Percentiles rank a stretch among this genome's conserved stretches.
Evolutionary conservation across 1,140 invertebrate species (phyloP).

Genomic region (Aethina tumida): DNA sequence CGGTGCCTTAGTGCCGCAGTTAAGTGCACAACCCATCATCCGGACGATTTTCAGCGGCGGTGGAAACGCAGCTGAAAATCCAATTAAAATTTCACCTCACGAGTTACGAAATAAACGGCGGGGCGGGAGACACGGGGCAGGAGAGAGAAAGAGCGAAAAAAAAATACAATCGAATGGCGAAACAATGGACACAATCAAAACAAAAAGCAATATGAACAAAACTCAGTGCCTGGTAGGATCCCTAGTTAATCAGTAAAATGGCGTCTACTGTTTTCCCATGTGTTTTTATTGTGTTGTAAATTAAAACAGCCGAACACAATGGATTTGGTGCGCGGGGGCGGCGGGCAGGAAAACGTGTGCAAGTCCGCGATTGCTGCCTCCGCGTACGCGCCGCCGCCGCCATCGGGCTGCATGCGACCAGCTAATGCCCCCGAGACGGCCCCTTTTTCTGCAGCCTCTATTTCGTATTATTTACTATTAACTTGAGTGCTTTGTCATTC

Average conservation of each 20-base stretch:
- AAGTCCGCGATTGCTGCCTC: conserved; percentile 27
- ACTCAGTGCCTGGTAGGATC: conserved; percentile 32
- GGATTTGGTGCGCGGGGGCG: conserved; percentile 25
- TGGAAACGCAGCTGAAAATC: conserved; percentile 25
- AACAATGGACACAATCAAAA: conserved; percentile 36
- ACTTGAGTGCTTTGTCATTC: too few relatives aligned
- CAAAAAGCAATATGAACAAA: conserved; percentile 35
- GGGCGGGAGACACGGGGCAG: too few relatives aligned
- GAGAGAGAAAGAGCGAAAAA: too few relatives aligned
- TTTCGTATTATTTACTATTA: too few relatives aligned
- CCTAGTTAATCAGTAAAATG: conserved; percentile 39
- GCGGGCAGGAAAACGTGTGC: conserved; percentile 21
- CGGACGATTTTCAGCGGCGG: background rate
- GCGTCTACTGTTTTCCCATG: conserved; percentile 40
- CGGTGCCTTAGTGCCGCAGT: background rate
- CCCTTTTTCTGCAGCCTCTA: too few relatives aligned
- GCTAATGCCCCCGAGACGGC: too few relatives aligned
- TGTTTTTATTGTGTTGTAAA: conserved; percentile 40
- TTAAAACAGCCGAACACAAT: conserved; percentile 37
- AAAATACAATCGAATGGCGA: conserved; percentile 32
- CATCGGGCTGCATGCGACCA: too few relatives aligned
- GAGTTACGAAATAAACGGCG: conserved; percentile 20
- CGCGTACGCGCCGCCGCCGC: too few relatives aligned
- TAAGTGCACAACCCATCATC: background rate
- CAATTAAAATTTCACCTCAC: conserved; percentile 34